Evolutionary conservation across 2,888 invertebrate species (phyloP).

Genomic region (Spialia ferax): DNA sequence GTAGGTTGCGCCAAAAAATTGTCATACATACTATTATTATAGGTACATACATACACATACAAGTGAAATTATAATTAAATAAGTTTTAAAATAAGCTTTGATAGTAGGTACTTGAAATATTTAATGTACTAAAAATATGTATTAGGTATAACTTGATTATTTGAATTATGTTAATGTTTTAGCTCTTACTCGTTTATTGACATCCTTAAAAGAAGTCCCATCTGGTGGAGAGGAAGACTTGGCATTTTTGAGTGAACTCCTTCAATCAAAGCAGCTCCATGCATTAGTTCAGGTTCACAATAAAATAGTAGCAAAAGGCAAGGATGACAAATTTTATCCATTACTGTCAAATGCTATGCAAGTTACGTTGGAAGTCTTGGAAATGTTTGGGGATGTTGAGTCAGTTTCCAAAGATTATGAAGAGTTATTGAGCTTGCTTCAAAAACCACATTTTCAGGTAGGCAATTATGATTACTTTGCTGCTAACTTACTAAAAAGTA

Average conservation of each 20-base stretch:
- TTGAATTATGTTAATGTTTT: conserved; percentile 48
- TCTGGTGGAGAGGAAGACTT: conserved; percentile 95
- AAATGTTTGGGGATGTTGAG: conserved; percentile 89
- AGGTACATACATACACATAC: no score
- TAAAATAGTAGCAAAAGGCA: conserved; percentile 93
- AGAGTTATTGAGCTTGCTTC: conserved; percentile 93
- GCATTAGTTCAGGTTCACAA: conserved; percentile 97
- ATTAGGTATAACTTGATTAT: no score
- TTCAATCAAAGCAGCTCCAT: conserved; percentile 95
- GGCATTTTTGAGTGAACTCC: conserved; percentile 93
- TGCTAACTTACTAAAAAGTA: no score
- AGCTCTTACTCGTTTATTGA: conserved; percentile 93
- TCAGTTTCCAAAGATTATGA: conserved; percentile 91
- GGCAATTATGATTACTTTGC: conserved; percentile 41
- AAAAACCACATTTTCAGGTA: conserved; percentile 96
- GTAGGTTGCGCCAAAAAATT: no score
- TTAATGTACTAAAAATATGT: no score
- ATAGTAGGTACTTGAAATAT: no score
- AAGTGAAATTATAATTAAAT: no score
- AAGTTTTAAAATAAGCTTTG: no score
- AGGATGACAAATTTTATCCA: conserved; percentile 94
- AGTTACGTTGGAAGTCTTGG: conserved; percentile 93
- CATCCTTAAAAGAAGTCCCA: conserved; percentile 93
- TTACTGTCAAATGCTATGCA: conserved; percentile 95
- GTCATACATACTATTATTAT: no score